phyloP scores from a whole-genome alignment of 2,888 invertebrate species.

The Trachelus iudaicus region DNA sequence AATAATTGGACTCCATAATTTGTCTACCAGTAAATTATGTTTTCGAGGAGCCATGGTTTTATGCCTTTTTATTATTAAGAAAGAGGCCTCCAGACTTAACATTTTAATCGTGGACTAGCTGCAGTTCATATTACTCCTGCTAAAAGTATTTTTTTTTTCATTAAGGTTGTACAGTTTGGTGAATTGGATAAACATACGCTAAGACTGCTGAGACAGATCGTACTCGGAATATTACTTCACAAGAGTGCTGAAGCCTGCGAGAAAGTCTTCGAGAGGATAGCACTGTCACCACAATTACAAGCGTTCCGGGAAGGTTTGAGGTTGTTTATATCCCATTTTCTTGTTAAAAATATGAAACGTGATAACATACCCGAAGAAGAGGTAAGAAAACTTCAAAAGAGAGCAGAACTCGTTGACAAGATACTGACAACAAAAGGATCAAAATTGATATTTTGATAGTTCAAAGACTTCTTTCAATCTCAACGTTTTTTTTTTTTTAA shows the following conservation, averaged over 20 bases:
- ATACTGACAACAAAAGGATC: slow-evolving; percentile 69
- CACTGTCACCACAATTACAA: slow-evolving; percentile 79
- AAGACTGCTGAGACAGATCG: slow-evolving; percentile 81
- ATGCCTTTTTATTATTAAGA: background rate
- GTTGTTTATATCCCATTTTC: slow-evolving; percentile 88
- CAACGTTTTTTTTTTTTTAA: background rate
- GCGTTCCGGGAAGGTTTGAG: slow-evolving; percentile 85
- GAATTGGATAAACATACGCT: slow-evolving; percentile 84
- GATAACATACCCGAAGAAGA: slow-evolving; percentile 63
- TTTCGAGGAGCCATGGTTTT: background rate
- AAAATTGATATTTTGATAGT: slow-evolving; percentile 48
- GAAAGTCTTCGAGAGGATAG: slow-evolving; percentile 79
- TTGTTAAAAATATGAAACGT: slow-evolving; percentile 74
- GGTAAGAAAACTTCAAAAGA: slow-evolving; percentile 67
- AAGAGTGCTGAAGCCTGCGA: slow-evolving; percentile 71
- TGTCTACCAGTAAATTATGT: background rate
- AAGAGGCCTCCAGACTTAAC: slow-evolving; percentile 2
- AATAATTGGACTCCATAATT: background rate
- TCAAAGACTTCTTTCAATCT: background rate
- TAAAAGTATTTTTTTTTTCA: slow-evolving; percentile 30
- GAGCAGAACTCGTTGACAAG: slow-evolving; percentile 76
- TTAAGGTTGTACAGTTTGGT: slow-evolving; percentile 85
- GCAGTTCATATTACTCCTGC: background rate
- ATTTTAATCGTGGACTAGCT: slow-evolving; percentile 6
- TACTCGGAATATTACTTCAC: slow-evolving; percentile 79